A percentile compares a stretch with the other conserved stretches of the same genome.
These are phyloP conservation scores for Agriopis aurantiaria DNA, from an alignment of 2,888 invertebrate genomes.

Conservation along the genomic window DNA sequence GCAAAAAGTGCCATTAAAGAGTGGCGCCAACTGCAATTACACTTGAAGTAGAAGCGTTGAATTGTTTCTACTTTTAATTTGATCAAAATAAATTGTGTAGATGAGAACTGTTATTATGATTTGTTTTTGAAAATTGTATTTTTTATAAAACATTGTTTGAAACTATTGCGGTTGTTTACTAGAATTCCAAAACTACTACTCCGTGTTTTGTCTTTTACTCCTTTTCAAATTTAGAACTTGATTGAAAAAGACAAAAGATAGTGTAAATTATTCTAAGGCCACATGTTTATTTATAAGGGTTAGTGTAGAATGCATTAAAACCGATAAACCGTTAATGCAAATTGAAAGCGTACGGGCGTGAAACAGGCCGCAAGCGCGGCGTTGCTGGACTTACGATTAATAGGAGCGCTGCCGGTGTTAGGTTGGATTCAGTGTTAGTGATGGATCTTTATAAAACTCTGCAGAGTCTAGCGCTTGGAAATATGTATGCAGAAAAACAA, in stretches of 20 bases:
- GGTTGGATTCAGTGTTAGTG: neutral
- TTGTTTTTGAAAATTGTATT: neutral
- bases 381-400: neutral
- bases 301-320: neutral
- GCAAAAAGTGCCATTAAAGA: constrained; percentile 22
- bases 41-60: constrained; percentile 7
- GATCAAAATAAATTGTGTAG: neutral
- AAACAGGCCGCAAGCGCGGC: neutral
- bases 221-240: neutral
- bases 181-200: neutral
- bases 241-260: neutral
- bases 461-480: no score
- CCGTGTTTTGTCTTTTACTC: neutral
- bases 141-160: no score
- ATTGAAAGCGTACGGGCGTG: constrained; percentile 42
- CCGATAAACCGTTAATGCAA: constrained; percentile 10
- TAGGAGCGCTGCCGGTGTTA: neutral
- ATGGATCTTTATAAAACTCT: no score
- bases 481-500: no score
- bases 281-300: neutral
- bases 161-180: no score
- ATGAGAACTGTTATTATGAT: neutral
- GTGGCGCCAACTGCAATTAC: constrained; percentile 21
- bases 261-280: neutral
- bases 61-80: constrained; percentile 14